Percentiles rank a stretch among this genome's conserved stretches.
phyloP scores from a whole-genome alignment of 2,797 vertebrate genomes.

The Rhynchonycteris naso region DNA sequence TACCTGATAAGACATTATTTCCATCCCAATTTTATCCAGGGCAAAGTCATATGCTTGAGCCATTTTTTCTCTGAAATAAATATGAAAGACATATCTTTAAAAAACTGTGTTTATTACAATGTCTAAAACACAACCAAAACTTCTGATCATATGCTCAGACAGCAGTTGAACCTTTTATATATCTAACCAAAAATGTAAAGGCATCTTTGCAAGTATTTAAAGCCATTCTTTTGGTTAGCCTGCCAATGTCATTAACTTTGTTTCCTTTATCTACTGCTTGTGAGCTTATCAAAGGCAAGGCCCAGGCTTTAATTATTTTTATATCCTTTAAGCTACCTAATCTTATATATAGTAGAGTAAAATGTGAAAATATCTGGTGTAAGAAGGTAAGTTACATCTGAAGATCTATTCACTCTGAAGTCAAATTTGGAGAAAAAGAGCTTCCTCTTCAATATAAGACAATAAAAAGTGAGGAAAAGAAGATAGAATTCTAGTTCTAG shows the following conservation, averaged over 20 bases:
- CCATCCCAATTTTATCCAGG: slow-evolving; percentile 99
- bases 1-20: slow-evolving; percentile 99
- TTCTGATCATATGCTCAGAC: neutral
- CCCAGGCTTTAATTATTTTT: slow-evolving; percentile 1
- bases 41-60: slow-evolving; percentile 99
- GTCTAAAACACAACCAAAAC: neutral
- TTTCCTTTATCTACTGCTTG: slow-evolving; percentile 21
- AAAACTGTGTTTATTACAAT: slow-evolving; percentile 31
- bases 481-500: slow-evolving; percentile 1
- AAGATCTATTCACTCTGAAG: slow-evolving; percentile 34
- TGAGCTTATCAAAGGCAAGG: slow-evolving; percentile 24
- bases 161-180: slow-evolving; percentile 22
- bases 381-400: slow-evolving; percentile 23
- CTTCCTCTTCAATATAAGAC: slow-evolving; percentile 53
- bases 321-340: slow-evolving; percentile 21
- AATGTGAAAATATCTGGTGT: neutral
- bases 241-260: neutral
- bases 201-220: slow-evolving; percentile 36
- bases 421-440: slow-evolving; percentile 20
- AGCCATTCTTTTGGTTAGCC: neutral
- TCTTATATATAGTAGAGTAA: neutral
- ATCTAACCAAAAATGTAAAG: slow-evolving; percentile 22
- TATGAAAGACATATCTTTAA: slow-evolving; percentile 4
- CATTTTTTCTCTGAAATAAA: slow-evolving; percentile 96
- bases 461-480: slow-evolving; percentile 25